Base-by-base conservation (phyloP, 1,140 invertebrate genomes). In the Polyergus mexicanus region DNA sequence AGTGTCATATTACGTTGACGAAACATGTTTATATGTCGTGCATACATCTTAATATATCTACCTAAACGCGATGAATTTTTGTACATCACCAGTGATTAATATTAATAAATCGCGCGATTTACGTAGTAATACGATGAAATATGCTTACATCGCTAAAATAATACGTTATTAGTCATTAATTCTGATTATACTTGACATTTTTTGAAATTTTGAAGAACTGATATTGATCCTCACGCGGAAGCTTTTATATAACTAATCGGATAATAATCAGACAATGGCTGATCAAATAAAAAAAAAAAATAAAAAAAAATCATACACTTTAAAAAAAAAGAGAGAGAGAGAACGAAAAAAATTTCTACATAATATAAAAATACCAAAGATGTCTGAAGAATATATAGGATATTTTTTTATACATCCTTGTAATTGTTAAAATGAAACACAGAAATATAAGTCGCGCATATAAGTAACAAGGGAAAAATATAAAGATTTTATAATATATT, bases 381-480 rank as follows among this genome's bases (percentile, higher is more conserved):
- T 16, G 38, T 56, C 1, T 51, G 16, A 51, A 51, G 47, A 51
- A 19, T 51, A 16, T 58, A 1, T 16, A 54, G 25, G 1, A 47
- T 47, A 16, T 47, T 62, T 3, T 28, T 22, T 32, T 22, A 16
- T 32, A 58, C n/a, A 22, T 4, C 3, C n/a, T n/a, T 22, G 3
- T 32, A 58, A 56, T 56, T 58, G 54, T 58, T 47, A 51, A 51
- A 16, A 47, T 25, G 6, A 41, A 32, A 19, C 13, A 62, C 6
- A 85, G n/a, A 65, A 28, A 56, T 35, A 58, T 56, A 86, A 78
- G 85, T 7, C 6, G 47, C 16, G 47, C 71, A 86, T 74, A 83
- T 44, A 88, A 84, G 63, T 84, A 83, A 91, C 71, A 51, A 88
- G 60, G 66, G 81, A 89, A 74, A 89, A 90, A 90, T 41, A 90